phyloP scores from a whole-genome alignment of 2,888 invertebrate genomes.

The Cosmopolites sordidus region DNA sequence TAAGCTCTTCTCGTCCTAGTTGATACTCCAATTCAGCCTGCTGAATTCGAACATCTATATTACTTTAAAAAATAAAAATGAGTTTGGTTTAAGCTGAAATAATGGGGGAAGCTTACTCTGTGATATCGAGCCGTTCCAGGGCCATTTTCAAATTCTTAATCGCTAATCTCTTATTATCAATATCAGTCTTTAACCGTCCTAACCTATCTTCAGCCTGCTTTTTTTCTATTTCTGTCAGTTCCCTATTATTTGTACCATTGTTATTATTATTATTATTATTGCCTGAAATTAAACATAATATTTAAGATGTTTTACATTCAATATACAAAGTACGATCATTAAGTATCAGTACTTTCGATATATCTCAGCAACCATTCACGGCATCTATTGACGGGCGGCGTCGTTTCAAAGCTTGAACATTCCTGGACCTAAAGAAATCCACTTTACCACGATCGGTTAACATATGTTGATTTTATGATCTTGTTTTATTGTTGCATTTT shows the following conservation, averaged over 20 bases:
- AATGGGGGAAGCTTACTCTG: slow-evolving; percentile 72
- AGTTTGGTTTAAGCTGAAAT: not conserved
- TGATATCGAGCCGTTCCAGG: slow-evolving; percentile 78
- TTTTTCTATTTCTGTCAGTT: slow-evolving; percentile 54
- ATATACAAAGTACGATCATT: no score
- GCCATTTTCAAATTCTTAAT: slow-evolving; percentile 78
- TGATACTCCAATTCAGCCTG: slow-evolving; percentile 89
- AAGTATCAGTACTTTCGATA: no score
- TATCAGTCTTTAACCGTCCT: slow-evolving; percentile 59
- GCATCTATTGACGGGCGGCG: no score
- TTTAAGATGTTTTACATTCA: not conserved
- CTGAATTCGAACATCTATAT: slow-evolving; percentile 83
- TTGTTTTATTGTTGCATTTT: no score
- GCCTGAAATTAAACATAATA: slow-evolving; percentile 18
- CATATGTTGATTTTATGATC: no score
- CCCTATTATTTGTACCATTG: slow-evolving; percentile 37
- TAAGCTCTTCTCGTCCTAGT: slow-evolving; percentile 81
- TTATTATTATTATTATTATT: slow-evolving; percentile 33
- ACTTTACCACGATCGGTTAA: no score
- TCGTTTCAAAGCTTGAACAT: no score
- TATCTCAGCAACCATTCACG: no score
- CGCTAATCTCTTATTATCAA: slow-evolving; percentile 71
- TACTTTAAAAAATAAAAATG: slow-evolving; percentile 53
- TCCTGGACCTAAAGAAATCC: no score
- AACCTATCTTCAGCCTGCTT: slow-evolving; percentile 59